Conservation (phyloP, 1,140 invertebrate genomes). For the Eumaeus atala region DNA sequence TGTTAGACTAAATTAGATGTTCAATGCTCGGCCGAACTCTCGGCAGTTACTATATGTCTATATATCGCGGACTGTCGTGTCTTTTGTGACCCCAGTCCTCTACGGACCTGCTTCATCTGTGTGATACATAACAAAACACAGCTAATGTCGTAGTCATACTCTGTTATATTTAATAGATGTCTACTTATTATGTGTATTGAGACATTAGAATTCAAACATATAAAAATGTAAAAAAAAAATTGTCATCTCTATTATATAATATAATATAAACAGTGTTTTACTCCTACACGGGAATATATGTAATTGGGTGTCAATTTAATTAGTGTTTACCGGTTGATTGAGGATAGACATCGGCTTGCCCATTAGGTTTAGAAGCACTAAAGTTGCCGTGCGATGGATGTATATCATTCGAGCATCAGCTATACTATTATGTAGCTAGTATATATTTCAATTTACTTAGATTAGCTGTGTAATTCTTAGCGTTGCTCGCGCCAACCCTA, state of each 20-base stretch:
- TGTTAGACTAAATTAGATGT: slow-evolving; percentile 66
- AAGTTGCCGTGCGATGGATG: slow-evolving; percentile 45
- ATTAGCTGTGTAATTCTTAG: slow-evolving; percentile 60
- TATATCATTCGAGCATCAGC: slow-evolving; percentile 41
- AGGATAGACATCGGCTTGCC: slow-evolving; percentile 38
- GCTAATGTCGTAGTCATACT: slow-evolving; percentile 10
- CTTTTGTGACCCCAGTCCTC: background rate
- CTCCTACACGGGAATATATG: slow-evolving; percentile 4
- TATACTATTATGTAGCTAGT: slow-evolving; percentile 54
- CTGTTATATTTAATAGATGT: slow-evolving; percentile 12
- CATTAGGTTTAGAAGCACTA: slow-evolving; percentile 48
- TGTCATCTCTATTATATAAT: slow-evolving; percentile 9
- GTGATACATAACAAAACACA: background rate
- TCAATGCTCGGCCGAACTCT: slow-evolving; percentile 41
- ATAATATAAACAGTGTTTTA: slow-evolving; percentile 8
- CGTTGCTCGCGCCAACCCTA: slow-evolving; percentile 26
- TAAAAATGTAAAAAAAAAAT: slow-evolving; percentile 15
- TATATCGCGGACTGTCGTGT: background rate
- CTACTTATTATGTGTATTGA: slow-evolving; percentile 9
- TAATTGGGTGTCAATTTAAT: slow-evolving; percentile 25
- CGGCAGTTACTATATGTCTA: slow-evolving; percentile 9
- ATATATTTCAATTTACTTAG: slow-evolving; percentile 64
- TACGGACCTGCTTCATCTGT: background rate
- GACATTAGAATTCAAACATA: slow-evolving; percentile 6
- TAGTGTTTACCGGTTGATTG: slow-evolving; percentile 32